A percentile compares a stretch with the other conserved stretches of the same genome.
These are phyloP conservation scores for rat (Rattus norvegicus) DNA, from an alignment of 2,113 vertebrate species.

Conservation along the genomic window DNA sequence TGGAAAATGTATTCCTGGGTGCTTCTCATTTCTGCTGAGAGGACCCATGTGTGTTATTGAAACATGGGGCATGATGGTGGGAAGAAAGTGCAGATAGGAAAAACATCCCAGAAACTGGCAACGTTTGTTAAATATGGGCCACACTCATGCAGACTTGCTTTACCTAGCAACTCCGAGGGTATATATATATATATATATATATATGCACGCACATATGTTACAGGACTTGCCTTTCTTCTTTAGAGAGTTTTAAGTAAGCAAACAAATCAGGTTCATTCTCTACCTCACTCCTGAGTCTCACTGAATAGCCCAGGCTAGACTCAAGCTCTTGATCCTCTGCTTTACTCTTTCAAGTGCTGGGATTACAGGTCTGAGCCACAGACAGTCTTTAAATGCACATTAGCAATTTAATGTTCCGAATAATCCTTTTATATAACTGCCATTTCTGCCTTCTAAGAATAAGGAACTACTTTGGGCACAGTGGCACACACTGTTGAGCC, in stretches of 20 bases:
- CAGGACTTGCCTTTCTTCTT: background rate
- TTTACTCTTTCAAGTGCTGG: background rate
- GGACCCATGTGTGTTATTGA: conserved; percentile 2
- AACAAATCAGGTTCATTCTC: background rate
- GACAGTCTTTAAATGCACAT: background rate
- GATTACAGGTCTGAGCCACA: background rate
- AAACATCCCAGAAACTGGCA: background rate
- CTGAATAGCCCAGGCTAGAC: background rate
- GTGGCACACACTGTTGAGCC: background rate
- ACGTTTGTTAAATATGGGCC: conserved; percentile 16
- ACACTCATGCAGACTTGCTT: background rate
- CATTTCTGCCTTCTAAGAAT: conserved; percentile 49
- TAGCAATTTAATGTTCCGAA: background rate
- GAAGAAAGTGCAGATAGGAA: conserved; percentile 23
- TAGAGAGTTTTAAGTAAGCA: background rate
- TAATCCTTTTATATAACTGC: background rate
- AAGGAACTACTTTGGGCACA: background rate
- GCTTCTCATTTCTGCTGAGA: background rate
- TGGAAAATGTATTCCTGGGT: background rate
- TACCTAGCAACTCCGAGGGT: background rate
- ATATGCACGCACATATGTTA: background rate
- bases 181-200: background rate
- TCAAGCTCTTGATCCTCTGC: background rate
- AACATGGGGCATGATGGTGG: background rate
- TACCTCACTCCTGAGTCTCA: background rate